phyloP scores from a whole-genome alignment of 2,113 vertebrate genomes.

The Neolamprologus fasciatus region DNA sequence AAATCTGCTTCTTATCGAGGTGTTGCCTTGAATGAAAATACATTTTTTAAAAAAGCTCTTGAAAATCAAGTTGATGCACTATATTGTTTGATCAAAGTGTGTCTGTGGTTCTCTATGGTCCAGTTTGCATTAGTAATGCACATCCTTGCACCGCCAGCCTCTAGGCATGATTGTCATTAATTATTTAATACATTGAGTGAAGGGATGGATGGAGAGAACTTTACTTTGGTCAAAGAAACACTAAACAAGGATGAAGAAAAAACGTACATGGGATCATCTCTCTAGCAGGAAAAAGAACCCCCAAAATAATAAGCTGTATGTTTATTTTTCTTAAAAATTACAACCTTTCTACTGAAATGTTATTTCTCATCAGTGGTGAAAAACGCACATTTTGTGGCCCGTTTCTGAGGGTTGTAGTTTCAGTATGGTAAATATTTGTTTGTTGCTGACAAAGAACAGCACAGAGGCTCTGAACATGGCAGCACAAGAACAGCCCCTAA shows the following conservation, averaged over 20 bases:
- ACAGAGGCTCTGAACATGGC: background rate
- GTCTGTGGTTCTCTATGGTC: background rate
- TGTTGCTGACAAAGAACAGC: background rate
- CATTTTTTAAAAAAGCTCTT: too few relatives aligned
- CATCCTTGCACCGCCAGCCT: background rate
- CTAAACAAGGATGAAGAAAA: background rate
- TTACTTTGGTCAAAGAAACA: background rate
- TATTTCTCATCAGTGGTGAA: background rate
- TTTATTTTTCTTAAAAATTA: rapidly evolving
- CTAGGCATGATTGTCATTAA: background rate
- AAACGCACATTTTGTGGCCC: background rate
- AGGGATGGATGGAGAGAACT: background rate
- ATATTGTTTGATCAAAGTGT: background rate
- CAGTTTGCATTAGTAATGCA: background rate
- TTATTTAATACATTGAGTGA: background rate
- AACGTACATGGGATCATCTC: background rate
- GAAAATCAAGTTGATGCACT: background rate
- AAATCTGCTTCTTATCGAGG: too few relatives aligned
- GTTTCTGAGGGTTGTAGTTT: background rate
- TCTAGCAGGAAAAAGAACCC: background rate
- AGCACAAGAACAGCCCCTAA: background rate
- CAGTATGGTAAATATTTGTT: background rate
- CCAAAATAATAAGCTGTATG: background rate
- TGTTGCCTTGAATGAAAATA: too few relatives aligned
- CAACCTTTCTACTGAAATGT: background rate